Base-by-base conservation (phyloP, 2,888 invertebrate species). In the Drosophila fungiperda region DNA sequence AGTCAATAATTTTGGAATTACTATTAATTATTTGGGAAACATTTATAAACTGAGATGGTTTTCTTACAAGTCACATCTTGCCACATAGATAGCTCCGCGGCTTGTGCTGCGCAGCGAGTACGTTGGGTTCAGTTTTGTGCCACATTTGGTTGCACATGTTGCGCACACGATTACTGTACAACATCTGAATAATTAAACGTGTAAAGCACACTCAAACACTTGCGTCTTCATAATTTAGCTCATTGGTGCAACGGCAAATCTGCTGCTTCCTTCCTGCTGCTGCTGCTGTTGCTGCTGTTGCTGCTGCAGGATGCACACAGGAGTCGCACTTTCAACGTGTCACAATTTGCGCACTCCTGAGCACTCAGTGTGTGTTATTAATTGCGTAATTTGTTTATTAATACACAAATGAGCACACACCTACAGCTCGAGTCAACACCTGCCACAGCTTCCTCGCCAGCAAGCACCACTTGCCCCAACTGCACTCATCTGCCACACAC, bases 371-470 rank as follows among this genome's bases (percentile, higher is more conserved):
- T 76, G 88, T 90, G 88, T 90, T 74, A 88, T 90, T 87, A 87
- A 87, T 90, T 87, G 82, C 87, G 85, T 89, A 84, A 89, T 84
- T 73, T 84, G 85, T 80, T 87, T 90, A 86, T 86, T 88, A 89
- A 87, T 85, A 88, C 74, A 68, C 79, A 77, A 71, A 36, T 83
- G 73, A 75, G 67, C 69, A 79, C 60, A 64, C 76, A 80, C 78
- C 72, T 58, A 68, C 48, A 71, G 23, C 36, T 35, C n/a, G 32
- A 45, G 9, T 23, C 50, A 52, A 20, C 58, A 40, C 53, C 48
- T 54, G 36, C 29, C 23, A 17, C 64, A 17, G 58, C 67, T 54
- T 26, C 17, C 49, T 17, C 29, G 49, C 29, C 17, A 8, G 29
- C 8, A 20, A 15, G 23, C 38, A n/a, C 26, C 20, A n/a, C 6